phyloP scores from a whole-genome alignment of 2,113 vertebrate species.

The Hippopotamus amphibius region DNA sequence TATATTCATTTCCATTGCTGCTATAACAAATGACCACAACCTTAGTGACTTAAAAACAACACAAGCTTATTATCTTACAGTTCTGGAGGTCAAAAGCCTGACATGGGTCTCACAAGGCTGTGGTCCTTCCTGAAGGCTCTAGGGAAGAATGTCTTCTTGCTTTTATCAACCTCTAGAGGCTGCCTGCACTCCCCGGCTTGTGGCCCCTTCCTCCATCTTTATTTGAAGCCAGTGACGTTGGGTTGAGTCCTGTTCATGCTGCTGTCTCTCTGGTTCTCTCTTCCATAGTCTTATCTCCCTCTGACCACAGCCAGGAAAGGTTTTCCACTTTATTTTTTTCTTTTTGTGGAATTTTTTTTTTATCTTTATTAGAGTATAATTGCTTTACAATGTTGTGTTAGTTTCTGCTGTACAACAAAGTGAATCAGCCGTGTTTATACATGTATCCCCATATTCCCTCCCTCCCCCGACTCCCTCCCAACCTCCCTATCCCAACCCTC shows the following conservation, averaged over 20 bases:
- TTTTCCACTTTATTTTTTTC: background rate
- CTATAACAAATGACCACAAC: background rate
- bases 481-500: too few species aligned
- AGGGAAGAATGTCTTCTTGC: background rate
- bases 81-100: background rate
- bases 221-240: accelerated
- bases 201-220: background rate
- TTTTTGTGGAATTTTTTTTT: too few species aligned
- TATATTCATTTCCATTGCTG: background rate
- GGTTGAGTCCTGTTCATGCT: background rate
- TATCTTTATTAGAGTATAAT: too few species aligned
- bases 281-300: background rate
- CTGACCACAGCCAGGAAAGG: background rate
- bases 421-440: too few species aligned
- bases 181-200: background rate
- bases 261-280: background rate
- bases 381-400: too few species aligned
- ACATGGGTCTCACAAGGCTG: background rate
- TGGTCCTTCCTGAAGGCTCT: background rate
- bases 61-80: background rate
- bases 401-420: too few species aligned
- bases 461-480: too few species aligned
- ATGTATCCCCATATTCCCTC: too few species aligned
- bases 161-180: background rate
- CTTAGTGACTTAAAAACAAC: background rate